Base-by-base conservation (phyloP, 2,888 invertebrate species). In the Andrena bucephala region DNA sequence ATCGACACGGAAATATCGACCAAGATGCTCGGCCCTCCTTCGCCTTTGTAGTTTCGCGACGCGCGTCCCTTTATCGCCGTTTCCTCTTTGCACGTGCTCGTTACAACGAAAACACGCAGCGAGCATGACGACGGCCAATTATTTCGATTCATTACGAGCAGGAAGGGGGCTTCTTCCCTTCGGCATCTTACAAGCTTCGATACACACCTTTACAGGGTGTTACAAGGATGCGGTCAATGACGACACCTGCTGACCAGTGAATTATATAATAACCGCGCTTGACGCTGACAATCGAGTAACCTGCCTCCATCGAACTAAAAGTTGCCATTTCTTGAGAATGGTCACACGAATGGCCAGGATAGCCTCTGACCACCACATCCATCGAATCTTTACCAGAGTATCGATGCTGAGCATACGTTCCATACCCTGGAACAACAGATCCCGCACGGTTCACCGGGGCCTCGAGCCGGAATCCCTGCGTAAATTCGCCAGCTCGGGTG, bases 91-190 rank as follows among this genome's bases (percentile, higher is more conserved):
- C 88, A 75, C 85, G 84, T 83, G 87, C 85, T 85, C 80, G 79
- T 83, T 86, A 86, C 73, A 76, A 42, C 13, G 36, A 42, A 84
- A 77, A 73, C 52, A 70, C 77, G 81, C 85, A 73, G 72, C 69
- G 70, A 83, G 89, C 90, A 86, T 90, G 90, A 91, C 89, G 90
- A 82, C 83, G 67, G 84, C 78, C 86, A 89, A 89, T 89, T 89
- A 89, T 89, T 89, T 81, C 90, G 92, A 91, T 90, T 92, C 91
- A 89, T 92, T 92, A 91, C 88, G 81, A 84, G 86, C 92, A 92
- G 92, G 92, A 92, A 92, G 91, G 78, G 88, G 84, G 91, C 91
- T 92, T 20, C 91, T 92, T 92, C 92, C 91, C 92, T 89, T 90
- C 83, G 79, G 83, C 74, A 52, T 72, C 77, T 65, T 68, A 63